Percentiles rank a stretch among this genome's conserved stretches.
phyloP scores from a whole-genome alignment of 2,888 invertebrate species.

The Drosophila crucigera region DNA sequence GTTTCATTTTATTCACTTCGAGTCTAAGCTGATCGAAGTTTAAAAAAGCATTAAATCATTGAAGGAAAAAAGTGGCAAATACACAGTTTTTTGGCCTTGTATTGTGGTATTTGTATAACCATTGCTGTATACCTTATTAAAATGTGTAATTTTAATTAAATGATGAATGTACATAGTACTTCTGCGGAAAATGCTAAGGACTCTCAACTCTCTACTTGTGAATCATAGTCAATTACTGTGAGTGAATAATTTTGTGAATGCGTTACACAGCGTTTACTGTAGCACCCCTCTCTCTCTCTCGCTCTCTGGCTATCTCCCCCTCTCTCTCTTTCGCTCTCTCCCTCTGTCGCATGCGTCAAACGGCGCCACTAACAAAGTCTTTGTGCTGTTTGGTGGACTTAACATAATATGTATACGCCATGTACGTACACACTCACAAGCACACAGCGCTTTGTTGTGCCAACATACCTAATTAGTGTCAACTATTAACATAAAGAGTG shows the following conservation, averaged over 20 bases:
- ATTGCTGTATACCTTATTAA: neutral
- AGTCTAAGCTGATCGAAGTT: no score
- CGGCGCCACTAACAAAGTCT: slow-evolving; percentile 68
- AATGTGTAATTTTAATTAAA: neutral
- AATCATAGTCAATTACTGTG: neutral
- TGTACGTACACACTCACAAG: slow-evolving; percentile 15
- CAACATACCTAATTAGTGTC: slow-evolving; percentile 80
- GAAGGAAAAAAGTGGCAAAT: neutral
- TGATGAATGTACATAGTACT: neutral
- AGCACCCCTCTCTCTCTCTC: neutral
- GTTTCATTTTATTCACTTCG: no score
- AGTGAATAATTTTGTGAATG: neutral
- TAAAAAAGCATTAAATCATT: neutral
- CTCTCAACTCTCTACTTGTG: neutral
- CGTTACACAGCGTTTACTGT: slow-evolving; percentile 24
- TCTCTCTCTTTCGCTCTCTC: neutral
- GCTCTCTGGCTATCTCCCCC: neutral
- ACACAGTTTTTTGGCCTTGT: neutral
- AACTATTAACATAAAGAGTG: slow-evolving; percentile 81
- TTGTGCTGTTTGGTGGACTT: slow-evolving; percentile 63
- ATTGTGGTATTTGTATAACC: neutral
- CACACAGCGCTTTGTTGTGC: slow-evolving; percentile 70
- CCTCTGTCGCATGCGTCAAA: slow-evolving; percentile 20
- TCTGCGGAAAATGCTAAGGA: neutral
- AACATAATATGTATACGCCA: slow-evolving; percentile 54